Evolutionary conservation across 2,113 vertebrate genomes (phyloP).

Genomic region (Proterorhinus semilunaris): DNA sequence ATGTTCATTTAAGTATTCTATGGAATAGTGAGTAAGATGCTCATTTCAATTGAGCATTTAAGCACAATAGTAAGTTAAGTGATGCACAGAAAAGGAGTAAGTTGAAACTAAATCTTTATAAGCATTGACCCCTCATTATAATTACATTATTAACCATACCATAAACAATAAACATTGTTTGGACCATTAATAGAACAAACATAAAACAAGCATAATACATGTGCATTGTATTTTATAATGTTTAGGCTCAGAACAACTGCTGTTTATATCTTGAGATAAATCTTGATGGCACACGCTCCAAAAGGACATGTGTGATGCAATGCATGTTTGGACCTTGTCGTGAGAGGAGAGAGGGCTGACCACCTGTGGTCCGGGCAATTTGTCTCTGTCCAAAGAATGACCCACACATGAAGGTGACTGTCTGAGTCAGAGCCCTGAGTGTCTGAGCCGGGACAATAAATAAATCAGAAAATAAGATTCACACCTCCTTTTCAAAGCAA

Average conservation of each 20-base stretch:
- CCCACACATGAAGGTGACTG: conserved; percentile 58
- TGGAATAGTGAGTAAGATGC: too few relatives aligned
- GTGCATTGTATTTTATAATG: background rate
- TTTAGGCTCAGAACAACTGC: background rate
- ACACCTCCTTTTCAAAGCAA: background rate
- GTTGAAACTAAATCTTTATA: too few relatives aligned
- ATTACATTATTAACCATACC: too few relatives aligned
- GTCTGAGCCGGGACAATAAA: background rate
- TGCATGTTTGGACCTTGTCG: conserved; percentile 1
- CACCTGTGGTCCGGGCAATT: conserved; percentile 58
- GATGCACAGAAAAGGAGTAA: too few relatives aligned
- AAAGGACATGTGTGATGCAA: conserved; percentile 13
- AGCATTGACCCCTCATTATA: too few relatives aligned
- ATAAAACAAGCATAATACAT: too few relatives aligned
- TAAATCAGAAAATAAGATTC: background rate
- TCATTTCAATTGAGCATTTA: too few relatives aligned
- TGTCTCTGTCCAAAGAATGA: conserved; percentile 61
- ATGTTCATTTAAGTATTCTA: too few relatives aligned
- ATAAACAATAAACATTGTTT: too few relatives aligned
- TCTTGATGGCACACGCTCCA: background rate
- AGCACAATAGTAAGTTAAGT: too few relatives aligned
- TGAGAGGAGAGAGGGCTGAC: conserved; percentile 12
- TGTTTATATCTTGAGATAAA: background rate
- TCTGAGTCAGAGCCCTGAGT: conserved; percentile 3
- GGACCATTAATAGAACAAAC: too few relatives aligned